Evolutionary conservation across 2,797 vertebrate genomes (phyloP).

Genomic region (Brachymystax lenok): DNA sequence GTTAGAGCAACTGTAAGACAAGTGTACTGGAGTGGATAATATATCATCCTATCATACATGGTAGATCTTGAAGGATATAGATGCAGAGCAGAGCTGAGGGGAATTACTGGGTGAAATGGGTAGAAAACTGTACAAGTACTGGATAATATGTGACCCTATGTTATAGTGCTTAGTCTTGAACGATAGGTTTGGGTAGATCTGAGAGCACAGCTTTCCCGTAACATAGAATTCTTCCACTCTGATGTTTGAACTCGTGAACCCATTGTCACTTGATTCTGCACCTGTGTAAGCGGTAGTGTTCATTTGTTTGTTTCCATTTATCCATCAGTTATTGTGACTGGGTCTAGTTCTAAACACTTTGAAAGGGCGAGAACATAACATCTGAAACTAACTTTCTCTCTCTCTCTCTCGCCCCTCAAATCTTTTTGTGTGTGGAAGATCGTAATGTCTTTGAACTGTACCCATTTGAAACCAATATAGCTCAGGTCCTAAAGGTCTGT

Average conservation of each 20-base stretch:
- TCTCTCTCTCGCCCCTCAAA: neutral
- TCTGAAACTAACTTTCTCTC: neutral
- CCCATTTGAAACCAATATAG: slow-evolving; percentile 33
- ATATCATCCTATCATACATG: too few relatives aligned
- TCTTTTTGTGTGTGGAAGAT: slow-evolving; percentile 16
- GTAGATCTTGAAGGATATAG: neutral
- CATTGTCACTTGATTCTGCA: slow-evolving; percentile 46
- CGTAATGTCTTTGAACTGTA: slow-evolving; percentile 34
- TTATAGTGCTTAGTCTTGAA: neutral
- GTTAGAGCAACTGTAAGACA: too few relatives aligned
- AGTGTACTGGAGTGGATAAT: too few relatives aligned
- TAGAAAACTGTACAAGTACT: too few relatives aligned
- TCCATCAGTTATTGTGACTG: slow-evolving; percentile 54
- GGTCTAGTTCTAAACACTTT: neutral
- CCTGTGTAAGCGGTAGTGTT: slow-evolving; percentile 40
- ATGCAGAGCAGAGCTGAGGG: too few relatives aligned
- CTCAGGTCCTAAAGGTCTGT: slow-evolving; percentile 47
- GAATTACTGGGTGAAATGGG: too few relatives aligned
- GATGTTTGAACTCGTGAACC: slow-evolving; percentile 5
- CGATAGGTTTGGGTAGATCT: neutral
- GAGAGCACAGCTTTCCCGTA: neutral
- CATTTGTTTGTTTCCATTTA: slow-evolving; percentile 30
- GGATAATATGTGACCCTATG: neutral
- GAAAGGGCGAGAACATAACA: neutral
- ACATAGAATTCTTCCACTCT: neutral